Percentiles rank a stretch among this genome's conserved stretches.
Conservation (phyloP, 2,797 vertebrate species). For the Epinephelus awoara region DNA sequence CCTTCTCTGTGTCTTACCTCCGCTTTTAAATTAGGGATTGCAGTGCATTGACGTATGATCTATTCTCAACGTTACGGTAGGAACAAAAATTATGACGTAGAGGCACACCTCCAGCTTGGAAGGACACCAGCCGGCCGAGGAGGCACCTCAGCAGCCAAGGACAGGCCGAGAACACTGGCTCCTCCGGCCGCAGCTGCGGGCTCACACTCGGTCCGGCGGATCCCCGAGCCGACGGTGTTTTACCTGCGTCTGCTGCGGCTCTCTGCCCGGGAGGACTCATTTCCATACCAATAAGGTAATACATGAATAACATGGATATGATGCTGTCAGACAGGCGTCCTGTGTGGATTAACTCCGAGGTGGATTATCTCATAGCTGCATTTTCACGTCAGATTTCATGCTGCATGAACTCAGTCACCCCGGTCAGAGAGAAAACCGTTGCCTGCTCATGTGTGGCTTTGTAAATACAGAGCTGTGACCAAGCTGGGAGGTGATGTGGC, state of each 20-base stretch:
- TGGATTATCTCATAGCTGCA: neutral
- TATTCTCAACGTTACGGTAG: constrained; percentile 79
- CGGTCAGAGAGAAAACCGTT: neutral
- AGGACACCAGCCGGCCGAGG: constrained; percentile 70
- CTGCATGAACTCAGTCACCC: constrained; percentile 25
- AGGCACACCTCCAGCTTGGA: constrained; percentile 75
- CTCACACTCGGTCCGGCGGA: neutral
- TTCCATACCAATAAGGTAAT: constrained; percentile 22
- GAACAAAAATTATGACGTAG: constrained; percentile 57
- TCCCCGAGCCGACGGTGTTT: accelerated
- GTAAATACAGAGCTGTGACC: neutral
- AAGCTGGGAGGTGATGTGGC: constrained; percentile 57
- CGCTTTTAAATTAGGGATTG: neutral
- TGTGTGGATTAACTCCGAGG: no score
- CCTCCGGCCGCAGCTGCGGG: constrained; percentile 22
- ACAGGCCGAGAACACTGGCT: constrained; percentile 48
- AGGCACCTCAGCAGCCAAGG: constrained; percentile 56
- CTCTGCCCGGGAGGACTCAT: neutral
- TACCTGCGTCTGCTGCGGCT: neutral
- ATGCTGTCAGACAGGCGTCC: neutral
- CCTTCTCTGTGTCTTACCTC: neutral
- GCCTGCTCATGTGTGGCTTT: constrained; percentile 14
- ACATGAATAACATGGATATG: neutral
- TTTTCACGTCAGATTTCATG: neutral
- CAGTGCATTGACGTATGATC: neutral